A percentile compares a stretch with the other conserved stretches of the same genome.
Conservation (phyloP, 2,797 vertebrate species). For the Gymnoscopelus braueri region DNA sequence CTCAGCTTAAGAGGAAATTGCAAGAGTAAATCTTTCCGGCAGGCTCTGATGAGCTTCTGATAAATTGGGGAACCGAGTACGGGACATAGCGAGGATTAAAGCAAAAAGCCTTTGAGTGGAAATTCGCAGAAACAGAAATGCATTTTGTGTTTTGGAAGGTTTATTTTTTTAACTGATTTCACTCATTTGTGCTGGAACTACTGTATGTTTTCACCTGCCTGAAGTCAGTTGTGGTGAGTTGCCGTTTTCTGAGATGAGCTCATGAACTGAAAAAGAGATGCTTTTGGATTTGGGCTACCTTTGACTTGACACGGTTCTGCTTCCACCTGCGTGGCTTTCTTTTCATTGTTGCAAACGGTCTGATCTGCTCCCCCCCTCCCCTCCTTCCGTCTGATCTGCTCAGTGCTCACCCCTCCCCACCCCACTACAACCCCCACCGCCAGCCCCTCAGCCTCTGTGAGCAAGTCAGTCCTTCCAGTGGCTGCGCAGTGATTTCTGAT, state of each 20-base stretch:
- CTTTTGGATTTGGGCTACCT: constrained; percentile 45
- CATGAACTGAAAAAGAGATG: constrained; percentile 27
- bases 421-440: neutral
- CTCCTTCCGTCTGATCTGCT: neutral
- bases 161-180: constrained; percentile 2
- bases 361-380: constrained; percentile 17
- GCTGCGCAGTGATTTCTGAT: constrained; percentile 48
- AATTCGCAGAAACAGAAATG: constrained; percentile 1
- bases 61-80: constrained; percentile 38
- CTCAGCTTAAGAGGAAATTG: constrained; percentile 68
- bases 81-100: constrained; percentile 44
- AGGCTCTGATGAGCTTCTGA: constrained; percentile 49
- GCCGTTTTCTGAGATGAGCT: constrained; percentile 20
- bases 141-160: constrained; percentile 2
- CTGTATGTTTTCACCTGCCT: constrained; percentile 8
- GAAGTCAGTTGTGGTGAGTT: constrained; percentile 37
- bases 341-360: constrained; percentile 32
- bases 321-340: constrained; percentile 54
- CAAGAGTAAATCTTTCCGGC: constrained; percentile 53
- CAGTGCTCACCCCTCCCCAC: neutral
- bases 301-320: constrained; percentile 43
- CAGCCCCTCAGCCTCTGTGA: constrained; percentile 18
- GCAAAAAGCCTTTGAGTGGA: constrained; percentile 33
- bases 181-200: constrained; percentile 24
- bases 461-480: constrained; percentile 29